Base-by-base conservation (phyloP, 2,113 vertebrate genomes). In the Megalops atlanticus region DNA sequence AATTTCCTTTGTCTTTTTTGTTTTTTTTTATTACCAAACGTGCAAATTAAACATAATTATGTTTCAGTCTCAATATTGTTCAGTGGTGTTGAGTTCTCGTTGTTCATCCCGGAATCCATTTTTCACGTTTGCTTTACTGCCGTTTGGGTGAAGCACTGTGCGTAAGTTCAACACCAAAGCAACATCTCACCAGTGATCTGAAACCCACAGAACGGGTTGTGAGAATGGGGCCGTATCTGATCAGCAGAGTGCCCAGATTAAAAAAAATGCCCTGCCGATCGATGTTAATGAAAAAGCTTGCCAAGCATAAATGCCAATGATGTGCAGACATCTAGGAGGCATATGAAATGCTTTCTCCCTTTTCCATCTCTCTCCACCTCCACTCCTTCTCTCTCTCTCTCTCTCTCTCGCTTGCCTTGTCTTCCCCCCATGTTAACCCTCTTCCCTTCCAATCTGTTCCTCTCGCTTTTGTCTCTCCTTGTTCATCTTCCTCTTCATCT, bases 81-180 rank as follows among this genome's bases (percentile, higher is more conserved):
- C 83, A 88, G 83, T 87, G 89, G 89, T 80, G 72, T 81, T 36
- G 21, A 82, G 90, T 89, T 85, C 79, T 84, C 84, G 86, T 58
- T 24, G n/a, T 58, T n/a, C 8, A 58, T 58, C 52, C 52, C 24
- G n/a, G 27, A 64, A 27, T n/a, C n/a, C 58, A 64, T 64, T 64
- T 27, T 18, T 10, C 2, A 64, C 31, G n/a, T 64, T 64, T 31
- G 7, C 8, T 64, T 27, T 10, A n/a, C 4, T 31, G 58, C 11
- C 24, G 12, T 64, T 64, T 64, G 24, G 58, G 2, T 64, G 31
- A 64, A 31, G n/a, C 31, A 10, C n/a, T n/a, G 12, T 31, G 58
- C 8, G 0, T 58, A 24, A 58, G n/a, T n/a, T 58, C 21, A 58
- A n/a, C 18, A 52, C 2, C 49, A 52, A 3, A 52, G 43, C 49